Evolutionary conservation across 2,797 vertebrate genomes (phyloP).

Genomic region (Arnoldichthys spilopterus): DNA sequence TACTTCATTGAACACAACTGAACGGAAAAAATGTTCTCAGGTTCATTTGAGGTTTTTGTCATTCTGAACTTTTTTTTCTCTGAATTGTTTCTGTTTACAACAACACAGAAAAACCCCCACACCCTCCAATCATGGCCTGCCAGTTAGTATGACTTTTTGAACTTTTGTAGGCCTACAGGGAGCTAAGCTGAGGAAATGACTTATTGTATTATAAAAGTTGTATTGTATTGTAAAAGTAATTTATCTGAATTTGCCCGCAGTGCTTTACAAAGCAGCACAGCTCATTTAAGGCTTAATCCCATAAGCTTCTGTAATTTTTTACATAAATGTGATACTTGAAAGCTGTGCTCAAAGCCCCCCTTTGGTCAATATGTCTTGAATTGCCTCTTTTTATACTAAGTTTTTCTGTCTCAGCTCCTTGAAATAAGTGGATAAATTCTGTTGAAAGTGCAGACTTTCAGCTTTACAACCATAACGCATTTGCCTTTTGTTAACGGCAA

Average conservation of each 20-base stretch:
- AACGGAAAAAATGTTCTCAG: slow-evolving; percentile 37
- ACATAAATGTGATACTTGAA: background rate
- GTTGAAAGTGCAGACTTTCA: background rate
- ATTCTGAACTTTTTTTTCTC: slow-evolving; percentile 1
- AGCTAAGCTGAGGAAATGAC: slow-evolving; percentile 47
- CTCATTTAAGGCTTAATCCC: background rate
- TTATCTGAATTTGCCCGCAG: slow-evolving; percentile 47
- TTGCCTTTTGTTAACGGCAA: background rate
- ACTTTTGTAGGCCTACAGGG: slow-evolving; percentile 46
- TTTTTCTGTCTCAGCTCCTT: background rate
- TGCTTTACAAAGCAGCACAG: background rate
- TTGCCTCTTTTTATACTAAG: background rate
- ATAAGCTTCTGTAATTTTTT: background rate
- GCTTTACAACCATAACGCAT: background rate
- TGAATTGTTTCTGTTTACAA: background rate
- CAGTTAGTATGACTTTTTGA: slow-evolving; percentile 37
- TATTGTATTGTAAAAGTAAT: no score
- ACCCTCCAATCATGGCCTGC: background rate
- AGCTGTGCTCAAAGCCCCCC: background rate
- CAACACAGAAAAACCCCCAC: background rate
- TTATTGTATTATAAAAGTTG: slow-evolving; percentile 43
- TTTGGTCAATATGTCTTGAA: background rate
- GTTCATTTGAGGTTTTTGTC: slow-evolving; percentile 17
- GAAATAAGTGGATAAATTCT: no score
- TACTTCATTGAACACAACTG: slow-evolving; percentile 25